Evolutionary conservation across 2,797 vertebrate species (phyloP).

Genomic region (Urocyon cinereoargenteus): DNA sequence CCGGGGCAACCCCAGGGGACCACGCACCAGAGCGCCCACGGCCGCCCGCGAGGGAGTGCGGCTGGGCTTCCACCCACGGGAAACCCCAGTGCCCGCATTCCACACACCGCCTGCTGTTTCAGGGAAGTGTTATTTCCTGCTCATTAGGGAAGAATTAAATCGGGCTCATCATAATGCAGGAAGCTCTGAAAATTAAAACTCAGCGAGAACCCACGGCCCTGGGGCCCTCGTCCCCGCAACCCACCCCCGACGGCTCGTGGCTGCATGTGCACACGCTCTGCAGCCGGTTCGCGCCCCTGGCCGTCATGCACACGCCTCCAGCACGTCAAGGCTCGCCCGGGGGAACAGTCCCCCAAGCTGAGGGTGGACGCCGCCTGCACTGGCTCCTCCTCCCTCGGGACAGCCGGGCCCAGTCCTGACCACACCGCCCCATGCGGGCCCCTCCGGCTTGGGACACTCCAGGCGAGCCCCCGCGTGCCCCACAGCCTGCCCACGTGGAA

Average conservation of each 20-base stretch:
- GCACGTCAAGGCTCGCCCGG: too few relatives aligned
- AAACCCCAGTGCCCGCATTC: too few relatives aligned
- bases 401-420: background rate
- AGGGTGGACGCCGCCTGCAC: fast-evolving
- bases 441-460: background rate
- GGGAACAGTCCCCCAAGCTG: background rate
- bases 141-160: background rate
- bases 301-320: too few relatives aligned
- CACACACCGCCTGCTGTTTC: background rate
- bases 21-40: too few relatives aligned
- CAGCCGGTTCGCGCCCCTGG: too few relatives aligned
- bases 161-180: background rate
- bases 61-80: too few relatives aligned
- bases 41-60: too few relatives aligned
- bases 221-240: background rate
- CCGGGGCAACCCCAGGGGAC: too few relatives aligned
- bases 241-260: background rate
- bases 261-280: fast-evolving
- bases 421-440: fast-evolving
- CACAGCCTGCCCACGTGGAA: fast-evolving
- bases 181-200: background rate
- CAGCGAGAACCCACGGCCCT: background rate
- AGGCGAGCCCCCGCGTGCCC: too few relatives aligned
- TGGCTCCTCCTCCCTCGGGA: background rate
- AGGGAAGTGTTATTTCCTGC: background rate